phyloP scores from a whole-genome alignment of 2,113 vertebrate genomes.

The Cheilinus undulatus region DNA sequence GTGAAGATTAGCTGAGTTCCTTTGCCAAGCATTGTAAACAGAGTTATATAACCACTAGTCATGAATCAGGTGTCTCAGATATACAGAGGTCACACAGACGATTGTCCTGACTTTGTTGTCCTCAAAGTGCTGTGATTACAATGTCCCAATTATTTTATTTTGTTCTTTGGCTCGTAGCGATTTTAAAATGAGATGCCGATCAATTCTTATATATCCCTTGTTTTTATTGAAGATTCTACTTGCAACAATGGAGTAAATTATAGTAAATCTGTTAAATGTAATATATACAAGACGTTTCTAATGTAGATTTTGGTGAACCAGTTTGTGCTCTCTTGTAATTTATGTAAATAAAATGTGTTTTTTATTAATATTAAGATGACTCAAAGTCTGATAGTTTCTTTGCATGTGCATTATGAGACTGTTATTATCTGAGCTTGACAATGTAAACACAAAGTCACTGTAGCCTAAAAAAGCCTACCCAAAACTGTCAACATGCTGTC shows the following conservation, averaged over 20 bases:
- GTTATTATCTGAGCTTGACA: not conserved
- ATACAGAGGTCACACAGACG: conserved; percentile 76
- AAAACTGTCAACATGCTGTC: not conserved
- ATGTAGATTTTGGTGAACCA: conserved; percentile 87
- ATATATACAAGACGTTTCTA: conserved; percentile 85
- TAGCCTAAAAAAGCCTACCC: not conserved
- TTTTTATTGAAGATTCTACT: conserved; percentile 83
- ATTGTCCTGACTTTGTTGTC: conserved; percentile 82
- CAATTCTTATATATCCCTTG: conserved; percentile 76
- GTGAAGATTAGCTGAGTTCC: conserved; percentile 82
- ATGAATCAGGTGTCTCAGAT: conserved; percentile 82
- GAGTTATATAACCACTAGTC: conserved; percentile 80
- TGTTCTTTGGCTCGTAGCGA: conserved; percentile 79
- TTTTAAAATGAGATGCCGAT: conserved; percentile 78
- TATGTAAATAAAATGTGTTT: conserved; percentile 92
- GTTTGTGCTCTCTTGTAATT: conserved; percentile 89
- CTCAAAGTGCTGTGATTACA: conserved; percentile 86
- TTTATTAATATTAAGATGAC: conserved; percentile 79
- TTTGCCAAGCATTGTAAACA: conserved; percentile 75
- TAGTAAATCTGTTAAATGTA: conserved; percentile 87
- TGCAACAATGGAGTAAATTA: conserved; percentile 82
- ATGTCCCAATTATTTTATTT: conserved; percentile 79
- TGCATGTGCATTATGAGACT: not conserved
- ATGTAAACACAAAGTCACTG: not conserved
- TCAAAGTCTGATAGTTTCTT: conserved; percentile 29